Percentiles rank a stretch among this genome's conserved stretches.
phyloP scores from a whole-genome alignment of 2,113 vertebrate species.

The Cairina moschata region DNA sequence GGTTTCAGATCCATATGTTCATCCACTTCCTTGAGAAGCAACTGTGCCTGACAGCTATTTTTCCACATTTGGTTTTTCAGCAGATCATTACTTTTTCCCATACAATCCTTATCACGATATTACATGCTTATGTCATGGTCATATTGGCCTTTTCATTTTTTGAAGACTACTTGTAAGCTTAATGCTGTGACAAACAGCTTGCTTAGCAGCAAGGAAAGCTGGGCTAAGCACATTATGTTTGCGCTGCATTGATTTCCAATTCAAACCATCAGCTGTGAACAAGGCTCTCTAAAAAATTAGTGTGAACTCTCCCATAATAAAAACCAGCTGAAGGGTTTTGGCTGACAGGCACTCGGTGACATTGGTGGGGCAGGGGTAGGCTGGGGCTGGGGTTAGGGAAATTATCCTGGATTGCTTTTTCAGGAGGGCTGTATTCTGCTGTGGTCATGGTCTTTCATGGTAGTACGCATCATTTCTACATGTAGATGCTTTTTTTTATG shows the following conservation, averaged over 20 bases:
- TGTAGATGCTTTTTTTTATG: not conserved
- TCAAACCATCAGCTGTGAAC: not conserved
- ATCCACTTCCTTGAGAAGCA: not conserved
- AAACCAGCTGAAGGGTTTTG: not conserved
- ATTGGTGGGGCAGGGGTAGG: not conserved
- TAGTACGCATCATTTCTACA: accelerated
- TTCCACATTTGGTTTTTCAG: not conserved
- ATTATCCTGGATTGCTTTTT: accelerated
- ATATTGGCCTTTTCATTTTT: not conserved
- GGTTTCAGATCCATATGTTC: not conserved
- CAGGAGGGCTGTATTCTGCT: not conserved
- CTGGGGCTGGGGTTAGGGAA: no score
- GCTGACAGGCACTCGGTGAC: not conserved
- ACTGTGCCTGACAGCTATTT: not conserved
- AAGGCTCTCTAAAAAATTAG: accelerated
- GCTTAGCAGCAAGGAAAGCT: not conserved
- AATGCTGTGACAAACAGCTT: not conserved
- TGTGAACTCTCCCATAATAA: accelerated
- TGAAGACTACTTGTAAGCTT: not conserved
- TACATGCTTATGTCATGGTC: not conserved
- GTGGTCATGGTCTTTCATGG: accelerated
- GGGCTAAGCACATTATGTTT: not conserved
- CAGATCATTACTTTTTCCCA: not conserved
- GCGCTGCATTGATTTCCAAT: not conserved
- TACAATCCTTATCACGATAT: not conserved